These are phyloP conservation scores for Pelobates fuscus DNA, from an alignment of 2,113 vertebrate genomes.

Conservation along the genomic window DNA sequence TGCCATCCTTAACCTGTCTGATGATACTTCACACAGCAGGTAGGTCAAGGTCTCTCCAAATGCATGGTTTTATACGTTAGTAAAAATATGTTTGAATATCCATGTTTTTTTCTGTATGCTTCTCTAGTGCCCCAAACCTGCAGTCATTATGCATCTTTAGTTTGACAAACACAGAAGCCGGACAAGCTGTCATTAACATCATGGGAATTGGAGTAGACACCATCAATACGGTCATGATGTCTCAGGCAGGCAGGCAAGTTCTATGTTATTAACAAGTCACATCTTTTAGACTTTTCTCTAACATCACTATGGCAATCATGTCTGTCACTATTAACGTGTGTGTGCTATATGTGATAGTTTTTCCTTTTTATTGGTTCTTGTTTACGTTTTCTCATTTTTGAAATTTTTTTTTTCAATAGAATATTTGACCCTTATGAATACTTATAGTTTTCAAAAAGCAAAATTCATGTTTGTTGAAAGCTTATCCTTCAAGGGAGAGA, in stretches of 20 bases:
- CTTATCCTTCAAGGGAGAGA: no score
- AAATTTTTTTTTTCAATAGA: no score
- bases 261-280: neutral
- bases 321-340: no score
- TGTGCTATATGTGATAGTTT: no score
- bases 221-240: conserved; percentile 89
- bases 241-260: conserved; percentile 86
- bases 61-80: neutral
- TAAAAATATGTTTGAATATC: neutral
- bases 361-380: no score
- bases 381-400: no score
- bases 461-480: no score
- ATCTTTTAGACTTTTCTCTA: no score
- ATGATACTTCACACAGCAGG: conserved; percentile 85
- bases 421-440: no score
- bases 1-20: conserved; percentile 90
- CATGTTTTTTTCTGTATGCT: conserved; percentile 32
- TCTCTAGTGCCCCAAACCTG: conserved; percentile 79
- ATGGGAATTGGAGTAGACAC: conserved; percentile 97
- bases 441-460: no score
- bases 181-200: conserved; percentile 92
- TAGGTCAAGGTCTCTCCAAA: conserved; percentile 51
- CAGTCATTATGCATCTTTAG: conserved; percentile 95
- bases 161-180: conserved; percentile 92
- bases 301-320: no score